phyloP scores from a whole-genome alignment of 1,140 invertebrate species.

The Sesamia nonagrioides region DNA sequence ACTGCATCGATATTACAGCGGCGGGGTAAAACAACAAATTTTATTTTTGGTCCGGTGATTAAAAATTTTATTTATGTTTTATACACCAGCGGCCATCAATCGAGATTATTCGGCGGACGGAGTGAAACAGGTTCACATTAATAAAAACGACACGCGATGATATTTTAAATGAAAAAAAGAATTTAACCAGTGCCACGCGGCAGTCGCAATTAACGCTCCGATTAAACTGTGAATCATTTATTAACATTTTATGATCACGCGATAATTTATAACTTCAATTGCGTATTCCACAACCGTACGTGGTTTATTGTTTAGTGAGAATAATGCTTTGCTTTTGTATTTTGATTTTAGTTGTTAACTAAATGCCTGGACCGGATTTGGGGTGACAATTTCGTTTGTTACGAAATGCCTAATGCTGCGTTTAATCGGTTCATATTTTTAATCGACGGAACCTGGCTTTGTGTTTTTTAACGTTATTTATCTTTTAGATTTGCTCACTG shows the following conservation, averaged over 20 bases:
- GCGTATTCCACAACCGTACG: conserved; percentile 21
- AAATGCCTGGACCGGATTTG: not conserved
- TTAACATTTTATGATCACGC: conserved; percentile 48
- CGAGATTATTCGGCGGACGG: conserved; percentile 55
- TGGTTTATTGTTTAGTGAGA: conserved; percentile 39
- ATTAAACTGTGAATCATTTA: conserved; percentile 51
- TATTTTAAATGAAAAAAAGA: conserved; percentile 61
- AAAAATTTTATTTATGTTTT: conserved; percentile 62
- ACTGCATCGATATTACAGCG: conserved; percentile 44
- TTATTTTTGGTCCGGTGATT: conserved; percentile 53
- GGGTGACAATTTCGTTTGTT: conserved; percentile 14
- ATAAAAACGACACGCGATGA: conserved; percentile 61
- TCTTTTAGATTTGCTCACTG: not conserved
- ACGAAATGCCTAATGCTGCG: not conserved
- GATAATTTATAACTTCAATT: conserved; percentile 43
- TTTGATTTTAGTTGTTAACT: conserved; percentile 36
- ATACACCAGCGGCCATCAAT: conserved; percentile 54
- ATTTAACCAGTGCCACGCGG: conserved; percentile 50
- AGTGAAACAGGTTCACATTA: conserved; percentile 56
- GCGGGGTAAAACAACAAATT: conserved; percentile 40
- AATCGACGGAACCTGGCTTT: conserved; percentile 24
- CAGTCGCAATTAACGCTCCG: conserved; percentile 46
- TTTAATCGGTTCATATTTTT: conserved; percentile 32
- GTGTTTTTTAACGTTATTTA: not conserved
- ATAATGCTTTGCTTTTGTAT: conserved; percentile 27